Base-by-base conservation (phyloP, 1,140 invertebrate species). In the Triops cancriformis region DNA sequence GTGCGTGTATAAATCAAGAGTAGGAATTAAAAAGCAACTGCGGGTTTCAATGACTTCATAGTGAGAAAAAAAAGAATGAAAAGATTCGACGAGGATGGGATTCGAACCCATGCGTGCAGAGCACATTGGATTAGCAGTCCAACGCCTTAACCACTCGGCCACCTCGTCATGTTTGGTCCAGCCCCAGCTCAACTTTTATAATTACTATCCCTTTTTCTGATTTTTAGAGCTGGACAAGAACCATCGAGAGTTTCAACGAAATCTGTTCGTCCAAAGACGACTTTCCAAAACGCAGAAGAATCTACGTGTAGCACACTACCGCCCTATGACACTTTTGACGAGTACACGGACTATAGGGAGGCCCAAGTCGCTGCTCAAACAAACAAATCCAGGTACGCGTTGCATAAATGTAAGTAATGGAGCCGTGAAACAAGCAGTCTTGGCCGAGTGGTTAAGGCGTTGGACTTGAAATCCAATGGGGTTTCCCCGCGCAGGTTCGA, bases 391-490 rank as follows among this genome's bases (percentile, higher is more conserved):
- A n/a, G n/a, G n/a, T n/a, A n/a, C n/a, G n/a, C n/a, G n/a, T n/a
- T n/a, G n/a, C n/a, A n/a, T n/a, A n/a, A n/a, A 64, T 23, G 9
- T 23, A 18, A 14, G 9, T 9, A 14, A 6, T 5, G 51, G 7
- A 64, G 51, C 3, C 42, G 12, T 4, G 31, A 43, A 5, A 5
- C 14, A 28, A 79, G 84, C 82, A 85, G 86, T 83, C 83, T 84
- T 87, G 86, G 85, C 86, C 86, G 86, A 87, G 86, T 86, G 86
- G 89, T 90, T 90, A 91, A 90, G 89, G 89, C 89, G 89, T 89
- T 90, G 89, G 89, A 91, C 89, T 91, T 89, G 90, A 91, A 91
- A 91, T 91, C 90, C 89, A 90, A 89, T 91, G 90, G 90, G 90
- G 88, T 89, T 85, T 91, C 88, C 90, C 90, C 90, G 90, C 90